phyloP scores from a whole-genome alignment of 1,140 invertebrate genomes.

The Spodoptera litura region DNA sequence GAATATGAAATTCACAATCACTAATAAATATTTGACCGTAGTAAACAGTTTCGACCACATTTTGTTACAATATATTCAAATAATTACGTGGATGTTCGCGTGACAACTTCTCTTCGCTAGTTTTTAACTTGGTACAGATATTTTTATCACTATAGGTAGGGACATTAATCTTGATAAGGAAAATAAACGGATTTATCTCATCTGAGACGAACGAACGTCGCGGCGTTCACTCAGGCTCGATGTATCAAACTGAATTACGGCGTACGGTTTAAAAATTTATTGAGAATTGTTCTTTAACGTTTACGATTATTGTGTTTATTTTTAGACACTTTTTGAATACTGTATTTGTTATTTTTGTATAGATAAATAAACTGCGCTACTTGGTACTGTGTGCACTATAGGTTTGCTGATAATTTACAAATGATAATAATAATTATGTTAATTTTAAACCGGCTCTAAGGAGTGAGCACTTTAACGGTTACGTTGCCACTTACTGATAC shows the following conservation, averaged over 20 bases:
- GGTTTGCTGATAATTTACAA: conserved; percentile 9
- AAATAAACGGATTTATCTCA: conserved; percentile 81
- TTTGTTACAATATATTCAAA: conserved; percentile 57
- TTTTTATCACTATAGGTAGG: conserved; percentile 78
- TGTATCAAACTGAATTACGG: conserved; percentile 16
- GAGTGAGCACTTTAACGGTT: background rate
- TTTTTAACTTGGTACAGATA: conserved; percentile 66
- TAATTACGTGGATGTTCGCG: conserved; percentile 46
- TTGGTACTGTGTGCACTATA: background rate
- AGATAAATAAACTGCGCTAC: background rate
- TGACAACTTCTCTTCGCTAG: conserved; percentile 62
- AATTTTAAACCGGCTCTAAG: conserved; percentile 36
- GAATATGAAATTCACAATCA: conserved; percentile 78
- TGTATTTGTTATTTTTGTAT: background rate
- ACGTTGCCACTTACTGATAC: conserved; percentile 22
- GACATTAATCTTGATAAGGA: conserved; percentile 82
- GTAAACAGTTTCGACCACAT: conserved; percentile 82
- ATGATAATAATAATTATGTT: conserved; percentile 35
- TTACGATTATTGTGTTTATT: too few relatives aligned
- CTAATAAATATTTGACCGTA: conserved; percentile 81
- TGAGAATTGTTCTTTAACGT: background rate
- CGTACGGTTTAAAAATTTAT: conserved; percentile 2
- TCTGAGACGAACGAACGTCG: conserved; percentile 28
- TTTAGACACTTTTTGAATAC: background rate
- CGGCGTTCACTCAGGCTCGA: conserved; percentile 23